Base-by-base conservation (phyloP, 1,140 invertebrate genomes). In the Drosophila aff. region DNA sequence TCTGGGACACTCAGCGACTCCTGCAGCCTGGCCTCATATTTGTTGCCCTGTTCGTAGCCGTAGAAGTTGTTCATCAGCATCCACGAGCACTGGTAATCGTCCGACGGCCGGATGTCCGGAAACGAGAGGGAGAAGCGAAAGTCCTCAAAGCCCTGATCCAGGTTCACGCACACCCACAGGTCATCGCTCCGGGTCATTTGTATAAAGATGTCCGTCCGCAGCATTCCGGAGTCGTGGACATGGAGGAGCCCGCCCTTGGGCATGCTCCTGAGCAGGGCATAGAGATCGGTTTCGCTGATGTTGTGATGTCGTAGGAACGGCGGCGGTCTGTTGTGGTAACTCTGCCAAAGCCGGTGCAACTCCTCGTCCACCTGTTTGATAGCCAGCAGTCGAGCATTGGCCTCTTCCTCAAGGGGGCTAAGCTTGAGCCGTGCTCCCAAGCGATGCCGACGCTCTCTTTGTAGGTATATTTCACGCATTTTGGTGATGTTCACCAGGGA, bases 221-320 rank as follows among this genome's bases (percentile, higher is more conserved):
- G 94, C 13, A 96, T 93, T 2, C 95, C 95, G 10, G 95, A 94
- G 67, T 97, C 95, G 77, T 97, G 97, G 0, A 95, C 93, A 83
- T 97, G 97, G 0, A 97, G 93, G 0, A 95, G 94, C 0, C 94
- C 96, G 6, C 96, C 97, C 94, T 96, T 96, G 1, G 96, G 96
- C 93, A 96, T 95, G 23, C 93, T 93, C 61, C 93, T 92, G 11
- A 97, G 95, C 8, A 97, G 93, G 43, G 94, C 82, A 74, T 95
- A 97, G 0, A 97, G 95, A 73, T 94, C 90, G 0, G 96, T 96
- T 1, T 94, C 77, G 6, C 95, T 94, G 31, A 97, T 96, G 5
- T 94, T 71, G 76, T 94, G 95, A 1, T 94, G 94, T 2, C 89
- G 65, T 43, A 97, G 95, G 72, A 96, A 97, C 81, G 96, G 95